phyloP scores from a whole-genome alignment of 2,797 vertebrate species.

The Pseudopleuronectes americanus region DNA sequence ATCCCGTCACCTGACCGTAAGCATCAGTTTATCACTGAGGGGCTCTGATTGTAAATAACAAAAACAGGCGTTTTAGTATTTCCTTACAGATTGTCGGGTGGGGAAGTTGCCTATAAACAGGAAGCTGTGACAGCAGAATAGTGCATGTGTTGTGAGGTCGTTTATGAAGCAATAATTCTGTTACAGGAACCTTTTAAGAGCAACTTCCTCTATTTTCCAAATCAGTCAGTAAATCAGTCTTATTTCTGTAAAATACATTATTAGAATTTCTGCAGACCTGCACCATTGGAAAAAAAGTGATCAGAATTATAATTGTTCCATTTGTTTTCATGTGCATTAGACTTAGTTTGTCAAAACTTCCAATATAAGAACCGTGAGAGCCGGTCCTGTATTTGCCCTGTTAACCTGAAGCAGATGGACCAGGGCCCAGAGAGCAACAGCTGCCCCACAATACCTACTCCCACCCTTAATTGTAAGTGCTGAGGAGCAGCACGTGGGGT shows the following conservation, averaged over 20 bases:
- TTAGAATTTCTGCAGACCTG: not conserved
- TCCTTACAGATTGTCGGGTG: conserved; percentile 29
- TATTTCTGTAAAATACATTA: too few relatives aligned
- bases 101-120: conserved; percentile 49
- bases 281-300: not conserved
- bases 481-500: conserved; percentile 35
- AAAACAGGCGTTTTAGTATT: conserved; percentile 45
- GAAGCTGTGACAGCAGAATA: conserved; percentile 40
- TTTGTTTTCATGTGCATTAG: not conserved
- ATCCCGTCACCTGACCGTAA: conserved; percentile 42
- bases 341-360: not conserved
- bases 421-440: conserved; percentile 49
- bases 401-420: conserved; percentile 70
- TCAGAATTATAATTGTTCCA: not conserved
- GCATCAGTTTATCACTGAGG: conserved; percentile 22
- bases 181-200: conserved; percentile 13
- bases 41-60: conserved; percentile 11
- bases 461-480: conserved; percentile 51
- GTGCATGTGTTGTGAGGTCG: not conserved
- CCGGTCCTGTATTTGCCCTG: conserved; percentile 14
- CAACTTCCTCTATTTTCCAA: conserved; percentile 14
- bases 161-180: conserved; percentile 14
- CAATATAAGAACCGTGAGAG: not conserved
- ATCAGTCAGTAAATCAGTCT: not conserved
- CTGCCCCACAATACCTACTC: conserved; percentile 47